Evolutionary conservation across 2,888 invertebrate species (phyloP).

Genomic region (Chydorus sphaericus): DNA sequence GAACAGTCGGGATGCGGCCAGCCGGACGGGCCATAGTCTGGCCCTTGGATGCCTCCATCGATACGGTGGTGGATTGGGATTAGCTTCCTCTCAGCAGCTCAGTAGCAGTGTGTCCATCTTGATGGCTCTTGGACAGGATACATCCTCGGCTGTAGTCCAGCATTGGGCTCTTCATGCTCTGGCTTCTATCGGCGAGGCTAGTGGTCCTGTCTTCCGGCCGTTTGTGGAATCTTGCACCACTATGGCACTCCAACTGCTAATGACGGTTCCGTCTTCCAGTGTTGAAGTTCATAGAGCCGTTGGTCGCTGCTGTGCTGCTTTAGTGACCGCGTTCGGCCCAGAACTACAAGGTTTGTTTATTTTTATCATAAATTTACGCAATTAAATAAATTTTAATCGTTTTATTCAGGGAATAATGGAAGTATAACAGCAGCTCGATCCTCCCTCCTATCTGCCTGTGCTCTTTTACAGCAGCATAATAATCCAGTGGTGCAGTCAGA

Average conservation of each 20-base stretch:
- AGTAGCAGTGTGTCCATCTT: constrained; percentile 89
- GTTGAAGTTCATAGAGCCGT: constrained; percentile 87
- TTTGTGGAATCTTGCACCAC: constrained; percentile 79
- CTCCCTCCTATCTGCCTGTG: constrained; percentile 83
- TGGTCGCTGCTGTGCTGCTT: constrained; percentile 79
- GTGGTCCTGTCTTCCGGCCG: constrained; percentile 96
- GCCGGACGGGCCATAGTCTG: constrained; percentile 71
- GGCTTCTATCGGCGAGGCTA: constrained; percentile 88
- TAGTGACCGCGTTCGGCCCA: constrained; percentile 95
- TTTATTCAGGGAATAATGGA: constrained; percentile 4
- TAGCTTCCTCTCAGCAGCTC: constrained; percentile 87
- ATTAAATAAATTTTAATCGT: neutral
- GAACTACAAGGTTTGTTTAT: constrained; percentile 67
- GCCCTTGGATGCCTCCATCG: constrained; percentile 92
- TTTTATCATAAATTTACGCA: neutral
- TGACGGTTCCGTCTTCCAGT: constrained; percentile 77
- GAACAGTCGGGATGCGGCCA: constrained; percentile 71
- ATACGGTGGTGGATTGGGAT: constrained; percentile 69
- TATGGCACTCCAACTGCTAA: constrained; percentile 71
- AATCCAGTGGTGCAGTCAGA: constrained; percentile 89
- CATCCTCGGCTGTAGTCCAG: constrained; percentile 86
- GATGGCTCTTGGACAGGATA: constrained; percentile 84
- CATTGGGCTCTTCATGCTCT: constrained; percentile 95
- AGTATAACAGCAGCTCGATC: constrained; percentile 34
- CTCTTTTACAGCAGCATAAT: constrained; percentile 53